These are phyloP conservation scores for Lordiphosa fenestrarum DNA, from an alignment of 2,888 invertebrate species.

Conservation along the genomic window DNA sequence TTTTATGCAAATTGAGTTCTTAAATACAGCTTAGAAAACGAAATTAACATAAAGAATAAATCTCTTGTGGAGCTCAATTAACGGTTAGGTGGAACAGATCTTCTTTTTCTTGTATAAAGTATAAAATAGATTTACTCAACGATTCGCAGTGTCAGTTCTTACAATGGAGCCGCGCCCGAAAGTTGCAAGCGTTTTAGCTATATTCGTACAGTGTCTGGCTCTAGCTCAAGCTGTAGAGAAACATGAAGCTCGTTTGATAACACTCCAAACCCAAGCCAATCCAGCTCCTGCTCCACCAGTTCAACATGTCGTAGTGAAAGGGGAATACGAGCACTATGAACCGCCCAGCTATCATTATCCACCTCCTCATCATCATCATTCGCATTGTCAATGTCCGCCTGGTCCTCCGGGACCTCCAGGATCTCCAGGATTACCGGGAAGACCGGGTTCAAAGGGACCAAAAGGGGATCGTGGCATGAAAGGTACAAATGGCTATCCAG, in stretches of 20 bases:
- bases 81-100: constrained; percentile 24
- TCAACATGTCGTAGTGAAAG: constrained; percentile 22
- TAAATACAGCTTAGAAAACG: constrained; percentile 14
- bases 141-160: constrained; percentile 20
- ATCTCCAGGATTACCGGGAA: too few relatives aligned
- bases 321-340: constrained; percentile 11
- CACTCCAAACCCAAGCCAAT: constrained; percentile 17
- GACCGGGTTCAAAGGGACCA: too few relatives aligned
- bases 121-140: constrained; percentile 16
- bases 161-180: constrained; percentile 20
- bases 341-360: too few relatives aligned
- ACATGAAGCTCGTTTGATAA: constrained; percentile 17
- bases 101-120: constrained; percentile 4
- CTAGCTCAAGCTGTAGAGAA: not conserved
- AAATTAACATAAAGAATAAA: constrained; percentile 15
- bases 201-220: not conserved
- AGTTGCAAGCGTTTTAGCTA: constrained; percentile 3
- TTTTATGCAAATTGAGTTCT: not conserved
- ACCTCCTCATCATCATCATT: too few relatives aligned
- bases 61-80: constrained; percentile 22
- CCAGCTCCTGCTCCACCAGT: constrained; percentile 34
- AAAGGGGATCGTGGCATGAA: too few relatives aligned
- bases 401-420: too few relatives aligned
- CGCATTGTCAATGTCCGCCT: too few relatives aligned
- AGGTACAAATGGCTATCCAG: too few relatives aligned